phyloP scores from a whole-genome alignment of 2,797 vertebrate species.

The Ctenosaura bakeri region DNA sequence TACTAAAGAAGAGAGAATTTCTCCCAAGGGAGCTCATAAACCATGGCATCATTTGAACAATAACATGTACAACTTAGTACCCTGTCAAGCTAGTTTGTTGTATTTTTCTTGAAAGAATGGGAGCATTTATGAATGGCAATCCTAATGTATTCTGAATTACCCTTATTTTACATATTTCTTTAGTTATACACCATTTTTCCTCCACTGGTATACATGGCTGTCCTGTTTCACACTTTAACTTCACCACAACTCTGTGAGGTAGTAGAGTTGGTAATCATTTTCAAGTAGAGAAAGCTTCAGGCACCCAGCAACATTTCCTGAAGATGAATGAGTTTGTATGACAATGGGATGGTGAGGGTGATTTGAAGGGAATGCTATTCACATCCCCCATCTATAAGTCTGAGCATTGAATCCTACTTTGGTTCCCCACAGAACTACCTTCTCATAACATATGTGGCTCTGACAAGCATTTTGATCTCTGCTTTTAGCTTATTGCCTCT shows the following conservation, averaged over 20 bases:
- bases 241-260: too few relatives aligned
- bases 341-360: not conserved
- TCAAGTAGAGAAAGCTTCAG: not conserved
- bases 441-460: not conserved
- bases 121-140: not conserved
- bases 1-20: not conserved
- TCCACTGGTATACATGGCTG: too few relatives aligned
- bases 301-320: not conserved
- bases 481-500: slow-evolving; percentile 11
- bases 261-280: not conserved
- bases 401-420: not conserved
- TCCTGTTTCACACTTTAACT: too few relatives aligned
- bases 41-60: not conserved
- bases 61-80: slow-evolving; percentile 3
- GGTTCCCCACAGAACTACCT: not conserved
- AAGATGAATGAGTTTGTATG: not conserved
- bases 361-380: not conserved
- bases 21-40: not conserved
- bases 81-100: not conserved
- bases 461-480: not conserved
- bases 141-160: not conserved
- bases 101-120: not conserved
- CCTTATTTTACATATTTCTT: not conserved
- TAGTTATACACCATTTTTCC: not conserved
- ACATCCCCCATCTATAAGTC: not conserved